These are phyloP conservation scores for Cryptocephalus primarius DNA, from an alignment of 2,888 invertebrate species.

Conservation along the genomic window DNA sequence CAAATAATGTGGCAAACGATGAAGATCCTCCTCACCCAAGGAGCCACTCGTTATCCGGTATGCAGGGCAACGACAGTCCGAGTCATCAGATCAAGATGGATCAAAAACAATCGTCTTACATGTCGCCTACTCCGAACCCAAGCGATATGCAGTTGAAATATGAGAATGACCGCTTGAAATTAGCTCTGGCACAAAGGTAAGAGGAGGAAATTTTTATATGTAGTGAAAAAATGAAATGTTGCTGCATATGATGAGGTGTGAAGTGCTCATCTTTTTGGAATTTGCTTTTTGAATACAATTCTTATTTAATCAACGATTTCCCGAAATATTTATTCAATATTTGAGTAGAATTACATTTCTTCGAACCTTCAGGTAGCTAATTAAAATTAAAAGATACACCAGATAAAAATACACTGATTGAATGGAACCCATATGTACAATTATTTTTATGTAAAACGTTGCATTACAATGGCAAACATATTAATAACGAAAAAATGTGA, in stretches of 20 bases:
- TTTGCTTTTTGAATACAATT: too few species aligned
- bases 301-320: too few species aligned
- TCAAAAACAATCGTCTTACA: slow-evolving; percentile 17
- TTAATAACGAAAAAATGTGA: not conserved
- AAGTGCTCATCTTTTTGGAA: too few species aligned
- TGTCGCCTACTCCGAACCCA: slow-evolving; percentile 29
- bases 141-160: slow-evolving; percentile 86
- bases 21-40: slow-evolving; percentile 47
- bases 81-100: slow-evolving; percentile 46
- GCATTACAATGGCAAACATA: not conserved
- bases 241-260: too few species aligned
- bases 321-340: too few species aligned
- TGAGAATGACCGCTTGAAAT: slow-evolving; percentile 92
- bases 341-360: too few species aligned
- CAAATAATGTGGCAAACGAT: slow-evolving; percentile 19
- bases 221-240: too few species aligned
- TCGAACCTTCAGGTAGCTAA: too few species aligned
- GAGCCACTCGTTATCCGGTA: slow-evolving; percentile 48
- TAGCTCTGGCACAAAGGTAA: slow-evolving; percentile 90
- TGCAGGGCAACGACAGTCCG: slow-evolving; percentile 51
- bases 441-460: not conserved
- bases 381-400: too few species aligned
- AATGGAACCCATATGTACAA: too few species aligned
- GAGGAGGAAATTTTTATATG: slow-evolving; percentile 13
- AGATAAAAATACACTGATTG: too few species aligned